A percentile compares a stretch with the other conserved stretches of the same genome.
Conservation (phyloP, 2,113 vertebrate genomes). For the Grammatotria lemairii region DNA sequence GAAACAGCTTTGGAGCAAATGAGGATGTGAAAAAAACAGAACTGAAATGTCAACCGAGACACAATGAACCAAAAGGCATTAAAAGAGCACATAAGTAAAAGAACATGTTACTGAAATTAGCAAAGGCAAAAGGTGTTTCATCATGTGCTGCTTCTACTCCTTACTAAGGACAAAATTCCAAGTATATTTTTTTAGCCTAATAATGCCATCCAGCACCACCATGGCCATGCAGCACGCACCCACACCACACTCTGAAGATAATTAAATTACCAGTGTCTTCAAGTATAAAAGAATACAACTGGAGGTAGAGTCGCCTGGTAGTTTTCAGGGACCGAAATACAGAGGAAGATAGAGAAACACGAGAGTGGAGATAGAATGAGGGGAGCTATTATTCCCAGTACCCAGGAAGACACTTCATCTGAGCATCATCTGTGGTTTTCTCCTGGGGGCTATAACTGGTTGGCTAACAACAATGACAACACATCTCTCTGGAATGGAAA, state of each 20-base stretch:
- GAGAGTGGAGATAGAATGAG: background rate
- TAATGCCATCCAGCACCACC: background rate
- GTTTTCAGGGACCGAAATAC: background rate
- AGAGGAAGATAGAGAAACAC: constrained; percentile 5
- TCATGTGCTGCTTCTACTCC: background rate
- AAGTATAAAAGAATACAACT: constrained; percentile 20
- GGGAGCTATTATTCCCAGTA: constrained; percentile 41
- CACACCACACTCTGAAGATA: background rate
- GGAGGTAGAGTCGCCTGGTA: constrained; percentile 8
- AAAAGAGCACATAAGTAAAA: background rate
- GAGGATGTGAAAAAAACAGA: background rate
- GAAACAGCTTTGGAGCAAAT: background rate
- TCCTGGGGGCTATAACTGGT: constrained; percentile 44
- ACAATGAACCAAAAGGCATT: background rate
- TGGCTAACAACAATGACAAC: constrained; percentile 52
- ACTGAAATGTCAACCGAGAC: background rate
- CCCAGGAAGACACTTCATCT: constrained; percentile 41
- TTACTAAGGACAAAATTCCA: background rate
- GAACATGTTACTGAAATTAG: background rate
- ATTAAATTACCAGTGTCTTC: constrained; percentile 33
- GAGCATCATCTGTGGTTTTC: constrained; percentile 43
- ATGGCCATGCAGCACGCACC: background rate
- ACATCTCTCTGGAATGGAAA: constrained; percentile 29
- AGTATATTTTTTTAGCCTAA: background rate
- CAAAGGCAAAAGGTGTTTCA: background rate